A percentile compares a stretch with the other conserved stretches of the same genome.
Evolutionary conservation across 2,888 invertebrate genomes (phyloP).

Genomic region (Dorcus parallelipipedus): DNA sequence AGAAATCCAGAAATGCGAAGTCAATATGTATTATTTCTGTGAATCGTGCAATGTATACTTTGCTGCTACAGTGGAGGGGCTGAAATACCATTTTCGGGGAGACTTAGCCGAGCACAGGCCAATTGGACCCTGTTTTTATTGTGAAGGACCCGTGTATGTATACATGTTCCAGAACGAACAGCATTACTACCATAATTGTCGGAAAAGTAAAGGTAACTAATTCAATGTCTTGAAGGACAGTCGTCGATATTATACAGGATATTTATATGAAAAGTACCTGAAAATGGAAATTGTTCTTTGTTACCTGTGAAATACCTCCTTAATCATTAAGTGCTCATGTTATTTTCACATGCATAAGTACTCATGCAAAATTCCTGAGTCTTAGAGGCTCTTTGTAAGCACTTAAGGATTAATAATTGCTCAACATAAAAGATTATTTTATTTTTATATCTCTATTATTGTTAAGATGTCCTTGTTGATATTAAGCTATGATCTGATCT

Average conservation of each 20-base stretch:
- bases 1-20: conserved; percentile 35
- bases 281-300: no score
- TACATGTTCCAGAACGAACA: conserved; percentile 34
- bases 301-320: no score
- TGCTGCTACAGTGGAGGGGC: conserved; percentile 35
- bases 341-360: no score
- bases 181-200: conserved; percentile 40
- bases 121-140: conserved; percentile 41
- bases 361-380: no score
- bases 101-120: conserved; percentile 35
- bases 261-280: no score
- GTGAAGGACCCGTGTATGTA: conserved; percentile 39
- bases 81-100: conserved; percentile 39
- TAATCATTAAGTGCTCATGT: no score
- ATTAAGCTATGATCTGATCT: no score
- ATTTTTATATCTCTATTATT: no score
- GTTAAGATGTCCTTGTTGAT: no score
- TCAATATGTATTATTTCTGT: conserved; percentile 39
- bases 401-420: no score
- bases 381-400: no score
- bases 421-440: no score
- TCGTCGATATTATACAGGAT: conserved; percentile 1
- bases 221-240: conserved; percentile 3
- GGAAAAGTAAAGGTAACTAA: conserved; percentile 9
- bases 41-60: conserved; percentile 39